phyloP scores from a whole-genome alignment of 2,797 vertebrate genomes.

The Mallotus villosus region DNA sequence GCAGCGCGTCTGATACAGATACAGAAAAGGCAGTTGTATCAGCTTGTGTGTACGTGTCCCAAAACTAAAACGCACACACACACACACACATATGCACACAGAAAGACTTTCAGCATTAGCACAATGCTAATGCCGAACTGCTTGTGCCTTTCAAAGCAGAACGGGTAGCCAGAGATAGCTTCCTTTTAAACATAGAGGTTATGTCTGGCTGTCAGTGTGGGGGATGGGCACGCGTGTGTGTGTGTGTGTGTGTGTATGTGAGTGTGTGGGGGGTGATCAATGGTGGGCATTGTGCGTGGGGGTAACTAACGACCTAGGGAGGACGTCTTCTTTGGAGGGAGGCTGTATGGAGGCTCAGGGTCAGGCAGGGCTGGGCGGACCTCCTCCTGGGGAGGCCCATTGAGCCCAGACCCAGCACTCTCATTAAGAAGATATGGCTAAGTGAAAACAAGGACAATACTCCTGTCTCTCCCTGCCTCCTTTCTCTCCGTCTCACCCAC shows the following conservation, averaged over 20 bases:
- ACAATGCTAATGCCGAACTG: too few species aligned
- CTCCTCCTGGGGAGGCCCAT: neutral
- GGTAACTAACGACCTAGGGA: constrained; percentile 1
- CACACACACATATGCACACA: constrained; percentile 3
- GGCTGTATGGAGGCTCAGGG: neutral
- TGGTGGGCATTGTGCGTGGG: neutral
- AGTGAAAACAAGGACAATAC: too few species aligned
- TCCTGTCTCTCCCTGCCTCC: too few species aligned
- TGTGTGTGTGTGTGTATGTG: neutral
- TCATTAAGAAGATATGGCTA: neutral
- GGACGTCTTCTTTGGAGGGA: neutral
- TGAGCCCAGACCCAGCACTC: neutral
- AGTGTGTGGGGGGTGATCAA: neutral
- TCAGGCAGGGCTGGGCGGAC: neutral
- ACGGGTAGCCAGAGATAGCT: constrained; percentile 7
- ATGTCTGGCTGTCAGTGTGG: neutral
- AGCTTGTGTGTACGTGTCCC: neutral
- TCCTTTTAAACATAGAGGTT: neutral
- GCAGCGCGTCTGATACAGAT: neutral
- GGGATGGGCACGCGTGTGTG: neutral
- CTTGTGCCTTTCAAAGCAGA: too few species aligned
- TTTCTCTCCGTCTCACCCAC: too few species aligned
- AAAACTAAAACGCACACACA: neutral
- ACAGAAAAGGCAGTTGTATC: neutral
- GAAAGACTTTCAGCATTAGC: too few species aligned